Percentiles rank a stretch among this genome's conserved stretches.
These are phyloP conservation scores for Argyresthia albistria DNA, from an alignment of 2,888 invertebrate genomes.

Conservation along the genomic window DNA sequence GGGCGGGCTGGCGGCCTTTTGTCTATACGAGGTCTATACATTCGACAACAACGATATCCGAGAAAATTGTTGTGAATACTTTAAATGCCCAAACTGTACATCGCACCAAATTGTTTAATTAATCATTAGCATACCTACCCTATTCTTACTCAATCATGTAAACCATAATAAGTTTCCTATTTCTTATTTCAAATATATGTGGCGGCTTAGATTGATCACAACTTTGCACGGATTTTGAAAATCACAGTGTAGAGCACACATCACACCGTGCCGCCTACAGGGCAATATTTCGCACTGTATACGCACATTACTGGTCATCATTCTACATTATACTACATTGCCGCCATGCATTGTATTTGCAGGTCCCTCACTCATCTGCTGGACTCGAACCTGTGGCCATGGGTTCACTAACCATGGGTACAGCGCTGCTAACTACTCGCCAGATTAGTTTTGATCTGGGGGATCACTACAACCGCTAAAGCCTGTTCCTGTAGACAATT, in stretches of 20 bases:
- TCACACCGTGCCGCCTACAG: constrained; percentile 14
- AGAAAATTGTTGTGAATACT: too few relatives aligned
- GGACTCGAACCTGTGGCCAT: constrained; percentile 36
- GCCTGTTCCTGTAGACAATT: too few relatives aligned
- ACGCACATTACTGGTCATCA: constrained; percentile 57
- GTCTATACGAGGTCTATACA: too few relatives aligned
- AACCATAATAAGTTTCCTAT: too few relatives aligned
- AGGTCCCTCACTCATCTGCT: constrained; percentile 5
- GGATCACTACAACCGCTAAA: too few relatives aligned
- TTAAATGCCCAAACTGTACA: neutral
- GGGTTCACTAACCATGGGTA: constrained; percentile 11
- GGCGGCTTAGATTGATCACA: neutral
- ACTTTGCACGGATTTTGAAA: neutral
- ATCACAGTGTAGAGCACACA: constrained; percentile 24
- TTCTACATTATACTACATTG: constrained; percentile 52
- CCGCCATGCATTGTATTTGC: constrained; percentile 24
- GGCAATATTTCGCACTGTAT: constrained; percentile 52
- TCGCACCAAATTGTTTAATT: too few relatives aligned
- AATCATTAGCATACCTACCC: too few relatives aligned
- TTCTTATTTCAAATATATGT: too few relatives aligned
- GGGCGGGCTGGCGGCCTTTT: too few relatives aligned
- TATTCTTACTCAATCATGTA: too few relatives aligned
- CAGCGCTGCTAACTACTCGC: neutral
- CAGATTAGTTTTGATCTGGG: too few relatives aligned
- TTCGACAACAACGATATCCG: too few relatives aligned